These are phyloP conservation scores for Parnassius glacialis DNA, from an alignment of 2,888 invertebrate genomes.

Conservation along the genomic window DNA sequence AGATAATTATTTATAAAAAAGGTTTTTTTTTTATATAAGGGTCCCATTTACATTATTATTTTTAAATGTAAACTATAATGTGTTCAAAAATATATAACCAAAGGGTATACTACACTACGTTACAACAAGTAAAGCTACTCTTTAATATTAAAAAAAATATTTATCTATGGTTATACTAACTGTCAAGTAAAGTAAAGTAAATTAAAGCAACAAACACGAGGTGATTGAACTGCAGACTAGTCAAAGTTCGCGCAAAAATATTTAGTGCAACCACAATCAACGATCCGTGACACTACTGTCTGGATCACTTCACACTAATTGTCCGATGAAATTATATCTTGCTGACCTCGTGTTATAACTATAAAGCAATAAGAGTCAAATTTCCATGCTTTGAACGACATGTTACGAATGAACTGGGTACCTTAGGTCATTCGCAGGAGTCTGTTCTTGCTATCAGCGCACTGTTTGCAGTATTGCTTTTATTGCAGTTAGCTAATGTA, in stretches of 20 bases:
- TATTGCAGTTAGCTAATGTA: conserved; percentile 47
- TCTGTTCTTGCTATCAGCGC: conserved; percentile 63
- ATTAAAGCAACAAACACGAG: neutral
- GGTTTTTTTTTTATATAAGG: too few relatives aligned
- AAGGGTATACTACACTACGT: too few relatives aligned
- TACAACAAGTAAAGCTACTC: too few relatives aligned
- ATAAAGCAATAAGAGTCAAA: conserved; percentile 32
- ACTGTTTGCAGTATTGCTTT: conserved; percentile 45
- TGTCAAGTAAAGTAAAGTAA: neutral
- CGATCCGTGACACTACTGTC: conserved; percentile 58
- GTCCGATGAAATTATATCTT: conserved; percentile 43
- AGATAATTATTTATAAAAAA: too few relatives aligned
- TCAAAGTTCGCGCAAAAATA: conserved; percentile 14
- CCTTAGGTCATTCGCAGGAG: conserved; percentile 61
- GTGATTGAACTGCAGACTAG: conserved; percentile 16
- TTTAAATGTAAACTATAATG: too few relatives aligned
- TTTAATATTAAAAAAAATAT: neutral
- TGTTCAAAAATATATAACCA: too few relatives aligned
- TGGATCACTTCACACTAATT: conserved; percentile 55
- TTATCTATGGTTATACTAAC: neutral
- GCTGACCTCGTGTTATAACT: conserved; percentile 31
- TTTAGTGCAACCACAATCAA: conserved; percentile 33
- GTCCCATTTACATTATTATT: too few relatives aligned
- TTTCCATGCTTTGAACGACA: conserved; percentile 4
- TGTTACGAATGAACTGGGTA: conserved; percentile 23